A percentile compares a stretch with the other conserved stretches of the same genome.
Evolutionary conservation across 2,113 vertebrate genomes (phyloP).

Genomic region (Pseudorhombus dupliciocellatus): DNA sequence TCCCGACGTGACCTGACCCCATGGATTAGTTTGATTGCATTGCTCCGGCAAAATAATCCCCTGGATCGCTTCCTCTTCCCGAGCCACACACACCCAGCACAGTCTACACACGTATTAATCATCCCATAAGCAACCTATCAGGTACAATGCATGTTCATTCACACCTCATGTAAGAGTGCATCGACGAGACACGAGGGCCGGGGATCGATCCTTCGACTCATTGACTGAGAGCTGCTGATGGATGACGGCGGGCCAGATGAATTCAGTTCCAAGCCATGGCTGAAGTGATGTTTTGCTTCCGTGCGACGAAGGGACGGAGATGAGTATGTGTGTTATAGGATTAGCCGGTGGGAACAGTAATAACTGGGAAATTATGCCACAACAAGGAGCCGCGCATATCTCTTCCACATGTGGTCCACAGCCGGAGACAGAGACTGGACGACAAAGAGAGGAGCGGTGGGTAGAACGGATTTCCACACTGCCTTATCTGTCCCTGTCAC

Average conservation of each 20-base stretch:
- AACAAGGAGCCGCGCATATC: conserved; percentile 38
- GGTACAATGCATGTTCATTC: conserved; percentile 40
- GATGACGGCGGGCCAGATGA: conserved; percentile 22
- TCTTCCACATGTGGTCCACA: conserved; percentile 10
- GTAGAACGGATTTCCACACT: conserved; percentile 42
- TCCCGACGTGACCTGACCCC: conserved; percentile 30
- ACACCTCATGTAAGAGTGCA: conserved; percentile 31
- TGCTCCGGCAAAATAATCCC: conserved; percentile 10
- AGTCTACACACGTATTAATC: conserved; percentile 34
- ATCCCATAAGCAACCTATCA: conserved; percentile 40
- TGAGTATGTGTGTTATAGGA: conserved; percentile 32
- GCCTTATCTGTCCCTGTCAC: conserved; percentile 50
- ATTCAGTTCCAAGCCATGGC: conserved; percentile 13
- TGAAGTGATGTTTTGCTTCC: conserved; percentile 15
- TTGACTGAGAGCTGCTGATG: conserved; percentile 46
- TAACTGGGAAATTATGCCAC: conserved; percentile 34
- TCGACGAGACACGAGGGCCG: conserved; percentile 30
- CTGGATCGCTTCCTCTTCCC: background rate
- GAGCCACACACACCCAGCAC: background rate
- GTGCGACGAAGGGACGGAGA: conserved; percentile 21
- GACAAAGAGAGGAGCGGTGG: conserved; percentile 17
- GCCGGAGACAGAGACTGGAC: conserved; percentile 33
- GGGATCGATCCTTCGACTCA: conserved; percentile 47
- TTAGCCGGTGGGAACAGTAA: conserved; percentile 29
- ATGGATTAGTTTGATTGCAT: conserved; percentile 21